A percentile compares a stretch with the other conserved stretches of the same genome.
phyloP scores from a whole-genome alignment of 2,888 invertebrate species.

The Rhagium mordax region DNA sequence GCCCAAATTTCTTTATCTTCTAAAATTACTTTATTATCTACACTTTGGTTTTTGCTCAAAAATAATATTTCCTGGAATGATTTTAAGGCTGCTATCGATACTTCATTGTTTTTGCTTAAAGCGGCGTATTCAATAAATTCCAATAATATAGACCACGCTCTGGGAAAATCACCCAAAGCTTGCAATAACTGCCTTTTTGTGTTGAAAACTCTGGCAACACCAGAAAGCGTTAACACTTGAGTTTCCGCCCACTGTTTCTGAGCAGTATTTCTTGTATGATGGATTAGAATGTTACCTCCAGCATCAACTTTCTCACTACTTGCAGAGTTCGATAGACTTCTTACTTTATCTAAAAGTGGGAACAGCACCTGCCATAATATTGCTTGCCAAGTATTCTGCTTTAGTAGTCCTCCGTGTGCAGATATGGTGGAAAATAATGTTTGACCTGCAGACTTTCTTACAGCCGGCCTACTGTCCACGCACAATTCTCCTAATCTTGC shows the following conservation, averaged over 20 bases:
- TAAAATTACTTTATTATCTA: slow-evolving; percentile 66
- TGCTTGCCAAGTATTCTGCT: slow-evolving; percentile 93
- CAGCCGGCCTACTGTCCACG: slow-evolving; percentile 95
- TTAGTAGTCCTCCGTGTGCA: slow-evolving; percentile 92
- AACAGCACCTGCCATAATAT: slow-evolving; percentile 96
- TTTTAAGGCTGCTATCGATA: slow-evolving; percentile 95
- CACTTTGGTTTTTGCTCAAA: slow-evolving; percentile 72
- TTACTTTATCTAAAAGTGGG: slow-evolving; percentile 94
- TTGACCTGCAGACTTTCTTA: slow-evolving; percentile 97
- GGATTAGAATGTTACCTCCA: slow-evolving; percentile 94
- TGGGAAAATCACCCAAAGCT: slow-evolving; percentile 90
- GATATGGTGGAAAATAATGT: slow-evolving; percentile 98
- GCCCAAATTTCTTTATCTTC: slow-evolving; percentile 80
- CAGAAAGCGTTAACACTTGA: slow-evolving; percentile 91
- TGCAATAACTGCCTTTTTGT: slow-evolving; percentile 89
- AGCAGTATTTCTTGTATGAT: slow-evolving; percentile 98
- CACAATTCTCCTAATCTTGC: slow-evolving; percentile 91
- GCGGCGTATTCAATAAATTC: slow-evolving; percentile 96
- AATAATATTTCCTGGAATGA: slow-evolving; percentile 97
- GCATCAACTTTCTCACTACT: slow-evolving; percentile 89
- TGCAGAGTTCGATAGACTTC: slow-evolving; percentile 80
- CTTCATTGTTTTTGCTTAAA: slow-evolving; percentile 93
- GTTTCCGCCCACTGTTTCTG: slow-evolving; percentile 99
- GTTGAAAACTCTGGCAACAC: slow-evolving; percentile 94
- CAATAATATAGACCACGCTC: slow-evolving; percentile 94